A percentile compares a stretch with the other conserved stretches of the same genome.
Conservation (phyloP, 2,888 invertebrate genomes). For the Creontiades dilutus region DNA sequence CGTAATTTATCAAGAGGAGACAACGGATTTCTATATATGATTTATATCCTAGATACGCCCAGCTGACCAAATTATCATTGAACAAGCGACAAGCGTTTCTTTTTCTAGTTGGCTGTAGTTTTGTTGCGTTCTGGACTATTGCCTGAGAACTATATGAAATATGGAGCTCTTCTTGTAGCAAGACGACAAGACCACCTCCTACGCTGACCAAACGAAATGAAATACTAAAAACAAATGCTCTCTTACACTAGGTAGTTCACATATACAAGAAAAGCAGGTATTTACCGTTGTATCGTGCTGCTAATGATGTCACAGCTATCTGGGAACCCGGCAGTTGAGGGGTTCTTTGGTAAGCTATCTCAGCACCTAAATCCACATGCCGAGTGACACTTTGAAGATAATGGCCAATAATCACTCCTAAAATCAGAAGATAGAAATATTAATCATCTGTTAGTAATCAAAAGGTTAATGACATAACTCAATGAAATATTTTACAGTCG, state of each 20-base stretch:
- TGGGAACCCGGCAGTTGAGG: constrained; percentile 93
- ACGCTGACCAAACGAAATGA: background rate
- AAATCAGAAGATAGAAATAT: constrained; percentile 72
- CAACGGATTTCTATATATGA: too few species aligned
- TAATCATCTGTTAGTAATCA: background rate
- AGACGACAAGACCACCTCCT: too few species aligned
- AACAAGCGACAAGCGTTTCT: too few species aligned
- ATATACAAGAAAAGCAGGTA: constrained; percentile 34
- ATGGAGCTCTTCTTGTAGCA: too few species aligned
- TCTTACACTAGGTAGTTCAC: too few species aligned
- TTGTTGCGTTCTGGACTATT: too few species aligned
- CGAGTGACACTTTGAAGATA: constrained; percentile 93
- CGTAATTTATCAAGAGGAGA: too few species aligned
- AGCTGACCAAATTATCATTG: too few species aligned
- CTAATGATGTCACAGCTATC: constrained; percentile 91
- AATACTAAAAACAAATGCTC: background rate
- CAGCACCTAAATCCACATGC: constrained; percentile 92
- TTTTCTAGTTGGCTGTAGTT: too few species aligned
- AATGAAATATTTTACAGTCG: too few species aligned
- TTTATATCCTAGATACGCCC: too few species aligned
- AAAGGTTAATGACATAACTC: background rate
- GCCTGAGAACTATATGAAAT: too few species aligned
- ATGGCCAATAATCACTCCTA: constrained; percentile 89
- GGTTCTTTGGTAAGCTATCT: constrained; percentile 96
- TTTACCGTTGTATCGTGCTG: constrained; percentile 87